Conservation (phyloP, 2,797 vertebrate genomes). For the Yasuhikotakia modesta region DNA sequence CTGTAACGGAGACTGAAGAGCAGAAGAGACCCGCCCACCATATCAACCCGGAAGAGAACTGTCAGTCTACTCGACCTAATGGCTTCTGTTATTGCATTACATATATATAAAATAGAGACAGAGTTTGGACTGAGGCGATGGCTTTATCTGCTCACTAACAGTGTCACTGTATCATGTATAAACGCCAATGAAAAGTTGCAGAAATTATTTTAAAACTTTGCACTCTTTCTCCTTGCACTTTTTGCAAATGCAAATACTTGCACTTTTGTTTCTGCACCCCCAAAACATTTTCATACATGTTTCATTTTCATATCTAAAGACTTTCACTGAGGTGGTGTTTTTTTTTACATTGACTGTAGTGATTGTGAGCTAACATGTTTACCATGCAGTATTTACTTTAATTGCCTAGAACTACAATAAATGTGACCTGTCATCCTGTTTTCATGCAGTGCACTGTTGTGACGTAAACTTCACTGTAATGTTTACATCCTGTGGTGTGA, state of each 20-base stretch:
- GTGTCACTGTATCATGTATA: not conserved
- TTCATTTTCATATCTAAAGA: too few species aligned
- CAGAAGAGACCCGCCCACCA: conserved; percentile 49
- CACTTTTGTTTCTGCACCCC: too few species aligned
- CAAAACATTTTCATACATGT: too few species aligned
- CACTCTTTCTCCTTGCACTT: too few species aligned
- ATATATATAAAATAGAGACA: not conserved
- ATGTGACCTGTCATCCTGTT: not conserved
- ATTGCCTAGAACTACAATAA: not conserved
- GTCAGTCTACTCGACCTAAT: not conserved
- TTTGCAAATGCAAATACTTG: too few species aligned
- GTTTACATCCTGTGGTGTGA: conserved; percentile 27
- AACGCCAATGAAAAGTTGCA: not conserved
- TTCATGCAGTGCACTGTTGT: not conserved
- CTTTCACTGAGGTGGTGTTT: too few species aligned
- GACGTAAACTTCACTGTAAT: conserved; percentile 26
- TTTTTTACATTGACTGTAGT: too few species aligned
- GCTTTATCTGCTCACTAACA: not conserved
- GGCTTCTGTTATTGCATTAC: not conserved
- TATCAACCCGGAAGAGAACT: conserved; percentile 57
- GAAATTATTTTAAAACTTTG: not conserved
- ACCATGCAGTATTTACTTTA: not conserved
- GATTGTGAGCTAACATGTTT: not conserved
- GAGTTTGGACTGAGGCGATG: not conserved
- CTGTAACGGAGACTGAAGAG: conserved; percentile 47